phyloP scores from a whole-genome alignment of 2,113 vertebrate genomes.

The Melanotaenia duboulayi region DNA sequence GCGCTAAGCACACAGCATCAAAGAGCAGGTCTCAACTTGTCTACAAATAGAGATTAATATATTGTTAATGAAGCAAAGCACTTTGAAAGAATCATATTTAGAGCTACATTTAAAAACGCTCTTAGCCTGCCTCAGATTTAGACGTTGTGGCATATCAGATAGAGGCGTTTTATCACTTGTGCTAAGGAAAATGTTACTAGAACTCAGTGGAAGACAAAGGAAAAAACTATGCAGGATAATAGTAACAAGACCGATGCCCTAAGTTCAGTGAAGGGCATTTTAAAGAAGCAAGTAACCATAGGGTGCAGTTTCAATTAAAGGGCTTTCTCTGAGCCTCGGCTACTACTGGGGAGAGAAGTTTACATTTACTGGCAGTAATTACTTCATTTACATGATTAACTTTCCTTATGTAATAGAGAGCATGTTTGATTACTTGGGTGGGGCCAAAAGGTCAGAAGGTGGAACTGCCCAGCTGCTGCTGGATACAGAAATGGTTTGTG shows the following conservation, averaged over 20 bases:
- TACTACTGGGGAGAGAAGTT: slow-evolving; percentile 51
- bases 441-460: slow-evolving; percentile 68
- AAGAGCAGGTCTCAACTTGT: slow-evolving; percentile 26
- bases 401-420: slow-evolving; percentile 41
- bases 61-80: slow-evolving; percentile 43
- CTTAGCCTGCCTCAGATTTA: slow-evolving; percentile 6
- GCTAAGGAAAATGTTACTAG: slow-evolving; percentile 1
- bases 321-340: slow-evolving; percentile 53
- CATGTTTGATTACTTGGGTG: slow-evolving; percentile 67
- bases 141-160: slow-evolving; percentile 13
- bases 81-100: slow-evolving; percentile 13
- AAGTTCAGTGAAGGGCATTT: slow-evolving; percentile 54
- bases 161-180: slow-evolving; percentile 15
- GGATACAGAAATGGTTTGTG: slow-evolving; percentile 39
- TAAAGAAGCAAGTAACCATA: slow-evolving; percentile 37
- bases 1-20: background rate
- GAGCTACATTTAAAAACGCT: slow-evolving; percentile 14
- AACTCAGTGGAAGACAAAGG: slow-evolving; percentile 1
- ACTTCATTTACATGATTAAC: slow-evolving; percentile 69
- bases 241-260: slow-evolving; percentile 26
- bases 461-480: slow-evolving; percentile 28
- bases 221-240: slow-evolving; percentile 41
- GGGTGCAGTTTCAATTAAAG: slow-evolving; percentile 70
- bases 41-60: slow-evolving; percentile 25
- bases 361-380: slow-evolving; percentile 74